Evolutionary conservation across 2,113 vertebrate species (phyloP).

Genomic region (Grantiella picta): DNA sequence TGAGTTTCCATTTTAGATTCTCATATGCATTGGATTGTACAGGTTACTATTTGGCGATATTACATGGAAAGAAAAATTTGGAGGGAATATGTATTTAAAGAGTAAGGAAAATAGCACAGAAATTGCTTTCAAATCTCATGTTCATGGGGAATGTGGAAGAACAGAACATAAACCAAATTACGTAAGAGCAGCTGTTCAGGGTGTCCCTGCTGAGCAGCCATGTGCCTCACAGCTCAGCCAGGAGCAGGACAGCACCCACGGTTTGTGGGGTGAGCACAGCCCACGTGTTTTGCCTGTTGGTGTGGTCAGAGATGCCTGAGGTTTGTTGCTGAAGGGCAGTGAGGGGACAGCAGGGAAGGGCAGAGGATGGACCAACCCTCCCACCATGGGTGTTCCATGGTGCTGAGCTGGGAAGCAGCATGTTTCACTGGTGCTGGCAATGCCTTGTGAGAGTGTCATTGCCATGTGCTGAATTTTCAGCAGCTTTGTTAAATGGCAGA

Average conservation of each 20-base stretch:
- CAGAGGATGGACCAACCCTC: background rate
- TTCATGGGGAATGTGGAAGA: background rate
- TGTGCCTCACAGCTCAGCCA: background rate
- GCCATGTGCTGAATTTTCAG: background rate
- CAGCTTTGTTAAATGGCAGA: background rate
- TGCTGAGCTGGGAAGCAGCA: background rate
- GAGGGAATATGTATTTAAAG: too few relatives aligned
- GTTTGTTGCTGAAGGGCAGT: background rate
- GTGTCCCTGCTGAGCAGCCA: background rate
- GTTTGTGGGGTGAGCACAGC: background rate
- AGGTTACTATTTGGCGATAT: too few relatives aligned
- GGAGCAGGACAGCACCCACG: background rate
- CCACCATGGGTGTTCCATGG: background rate
- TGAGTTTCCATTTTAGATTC: background rate
- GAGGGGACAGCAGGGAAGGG: background rate
- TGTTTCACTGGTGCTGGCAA: background rate
- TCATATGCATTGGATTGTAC: background rate
- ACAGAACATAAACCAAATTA: rapidly evolving
- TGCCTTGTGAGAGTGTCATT: background rate
- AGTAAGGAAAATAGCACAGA: background rate
- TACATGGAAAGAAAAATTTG: background rate
- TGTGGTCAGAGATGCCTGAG: background rate
- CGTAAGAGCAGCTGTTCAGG: background rate
- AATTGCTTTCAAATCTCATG: rapidly evolving
- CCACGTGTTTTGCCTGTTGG: background rate